Evolutionary conservation across 2,888 invertebrate species (phyloP).

Genomic region (Bursaphelenchus okinawaensis): DNA sequence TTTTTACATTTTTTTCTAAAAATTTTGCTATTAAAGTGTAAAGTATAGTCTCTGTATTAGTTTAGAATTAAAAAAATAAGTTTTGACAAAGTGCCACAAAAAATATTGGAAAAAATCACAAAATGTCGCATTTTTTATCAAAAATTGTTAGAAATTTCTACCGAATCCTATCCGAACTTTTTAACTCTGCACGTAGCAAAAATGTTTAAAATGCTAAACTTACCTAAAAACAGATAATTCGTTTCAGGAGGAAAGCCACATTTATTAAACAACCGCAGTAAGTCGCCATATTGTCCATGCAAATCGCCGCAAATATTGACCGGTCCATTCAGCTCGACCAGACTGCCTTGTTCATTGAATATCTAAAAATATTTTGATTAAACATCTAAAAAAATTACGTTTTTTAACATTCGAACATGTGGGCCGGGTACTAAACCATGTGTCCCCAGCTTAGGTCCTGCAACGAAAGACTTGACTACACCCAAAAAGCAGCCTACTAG

Average conservation of each 20-base stretch:
- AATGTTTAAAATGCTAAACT: background rate
- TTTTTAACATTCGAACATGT: no score
- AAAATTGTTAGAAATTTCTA: background rate
- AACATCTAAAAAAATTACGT: no score
- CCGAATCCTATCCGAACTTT: background rate
- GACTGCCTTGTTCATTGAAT: slow-evolving; percentile 34
- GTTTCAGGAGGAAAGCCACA: slow-evolving; percentile 22
- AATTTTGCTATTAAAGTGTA: background rate
- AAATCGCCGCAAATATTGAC: slow-evolving; percentile 18
- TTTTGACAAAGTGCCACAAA: no score
- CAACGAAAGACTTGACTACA: no score
- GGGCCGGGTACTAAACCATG: no score
- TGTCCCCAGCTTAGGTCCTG: no score
- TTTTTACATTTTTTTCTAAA: no score
- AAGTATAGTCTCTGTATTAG: background rate
- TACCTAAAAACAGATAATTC: slow-evolving; percentile 13
- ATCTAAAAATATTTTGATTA: no score
- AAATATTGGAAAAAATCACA: background rate
- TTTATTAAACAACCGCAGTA: slow-evolving; percentile 17
- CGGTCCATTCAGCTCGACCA: slow-evolving; percentile 36
- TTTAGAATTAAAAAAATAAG: background rate
- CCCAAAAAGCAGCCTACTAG: no score
- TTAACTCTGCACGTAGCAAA: no score
- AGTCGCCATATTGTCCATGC: slow-evolving; percentile 20
- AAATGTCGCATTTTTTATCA: background rate